Evolutionary conservation across 2,797 vertebrate species (phyloP).

Genomic region (Acrocephalus scirpaceus): DNA sequence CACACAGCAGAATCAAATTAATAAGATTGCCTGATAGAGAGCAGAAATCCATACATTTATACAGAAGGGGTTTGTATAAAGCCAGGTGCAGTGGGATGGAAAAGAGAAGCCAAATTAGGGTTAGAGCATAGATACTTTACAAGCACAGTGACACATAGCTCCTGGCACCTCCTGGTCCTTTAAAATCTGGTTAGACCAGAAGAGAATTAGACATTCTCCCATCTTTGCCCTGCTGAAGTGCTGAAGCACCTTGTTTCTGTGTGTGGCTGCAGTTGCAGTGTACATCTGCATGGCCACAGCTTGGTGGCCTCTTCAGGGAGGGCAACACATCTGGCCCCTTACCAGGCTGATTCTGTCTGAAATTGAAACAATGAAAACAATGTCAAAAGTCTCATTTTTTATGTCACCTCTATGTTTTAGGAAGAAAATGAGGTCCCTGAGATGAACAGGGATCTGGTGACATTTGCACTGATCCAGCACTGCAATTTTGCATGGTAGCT

Average conservation of each 20-base stretch:
- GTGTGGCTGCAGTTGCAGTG: background rate
- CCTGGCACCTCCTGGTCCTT: background rate
- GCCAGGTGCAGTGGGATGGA: background rate
- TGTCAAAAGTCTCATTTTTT: background rate
- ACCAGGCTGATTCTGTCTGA: background rate
- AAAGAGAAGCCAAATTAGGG: background rate
- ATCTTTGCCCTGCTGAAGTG: background rate
- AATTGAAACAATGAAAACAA: background rate
- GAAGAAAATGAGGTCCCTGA: background rate
- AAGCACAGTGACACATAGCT: background rate
- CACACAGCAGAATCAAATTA: background rate
- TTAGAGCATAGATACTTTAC: background rate
- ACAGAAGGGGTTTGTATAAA: background rate
- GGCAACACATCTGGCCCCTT: fast-evolving
- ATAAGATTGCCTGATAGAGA: background rate
- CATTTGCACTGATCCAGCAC: background rate
- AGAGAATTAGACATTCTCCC: background rate
- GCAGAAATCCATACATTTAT: background rate
- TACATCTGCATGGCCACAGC: background rate
- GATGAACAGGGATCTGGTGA: background rate
- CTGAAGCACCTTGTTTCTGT: background rate
- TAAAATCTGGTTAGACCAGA: background rate
- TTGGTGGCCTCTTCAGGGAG: background rate
- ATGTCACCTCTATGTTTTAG: background rate
- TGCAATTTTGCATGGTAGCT: background rate